Evolutionary conservation across 1,140 invertebrate species (phyloP).

Genomic region (Papilio dardanus): DNA sequence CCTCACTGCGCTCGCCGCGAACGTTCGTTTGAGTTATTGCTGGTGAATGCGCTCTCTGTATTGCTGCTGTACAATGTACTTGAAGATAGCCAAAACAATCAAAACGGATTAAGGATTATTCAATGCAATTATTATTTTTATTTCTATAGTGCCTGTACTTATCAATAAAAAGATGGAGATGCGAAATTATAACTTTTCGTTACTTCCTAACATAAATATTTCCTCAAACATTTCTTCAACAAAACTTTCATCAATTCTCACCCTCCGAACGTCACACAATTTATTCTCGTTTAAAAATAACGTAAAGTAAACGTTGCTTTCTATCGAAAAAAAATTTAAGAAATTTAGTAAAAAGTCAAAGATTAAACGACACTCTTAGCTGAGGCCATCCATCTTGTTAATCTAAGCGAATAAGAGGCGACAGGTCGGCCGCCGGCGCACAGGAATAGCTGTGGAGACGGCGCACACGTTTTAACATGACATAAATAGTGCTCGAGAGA

Average conservation of each 20-base stretch:
- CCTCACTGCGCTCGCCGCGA: slow-evolving; percentile 13
- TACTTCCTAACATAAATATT: not conserved
- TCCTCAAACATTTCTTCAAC: not conserved
- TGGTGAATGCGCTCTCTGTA: slow-evolving; percentile 12
- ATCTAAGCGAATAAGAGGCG: slow-evolving; percentile 10
- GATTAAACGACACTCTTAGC: slow-evolving; percentile 13
- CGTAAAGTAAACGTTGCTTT: not conserved
- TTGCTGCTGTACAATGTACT: not conserved
- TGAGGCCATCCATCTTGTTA: slow-evolving; percentile 3
- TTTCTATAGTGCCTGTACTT: not conserved
- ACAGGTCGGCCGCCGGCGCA: not conserved
- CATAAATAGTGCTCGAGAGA: not conserved
- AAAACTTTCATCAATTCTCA: not conserved
- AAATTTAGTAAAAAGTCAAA: slow-evolving; percentile 40
- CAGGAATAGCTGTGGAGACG: not conserved
- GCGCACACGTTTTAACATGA: not conserved
- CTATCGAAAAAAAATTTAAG: not conserved
- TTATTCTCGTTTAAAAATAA: slow-evolving; percentile 11
- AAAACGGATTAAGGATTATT: not conserved
- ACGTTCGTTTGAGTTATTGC: slow-evolving; percentile 4
- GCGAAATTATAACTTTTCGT: not conserved
- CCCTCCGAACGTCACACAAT: not conserved
- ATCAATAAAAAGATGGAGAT: not conserved
- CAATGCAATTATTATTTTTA: not conserved
- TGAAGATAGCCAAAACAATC: not conserved